Evolutionary conservation across 1,140 invertebrate species (phyloP), one percentile per base, ranked within the genome.

Genomic region (Hesperophylax magnus): DNA sequence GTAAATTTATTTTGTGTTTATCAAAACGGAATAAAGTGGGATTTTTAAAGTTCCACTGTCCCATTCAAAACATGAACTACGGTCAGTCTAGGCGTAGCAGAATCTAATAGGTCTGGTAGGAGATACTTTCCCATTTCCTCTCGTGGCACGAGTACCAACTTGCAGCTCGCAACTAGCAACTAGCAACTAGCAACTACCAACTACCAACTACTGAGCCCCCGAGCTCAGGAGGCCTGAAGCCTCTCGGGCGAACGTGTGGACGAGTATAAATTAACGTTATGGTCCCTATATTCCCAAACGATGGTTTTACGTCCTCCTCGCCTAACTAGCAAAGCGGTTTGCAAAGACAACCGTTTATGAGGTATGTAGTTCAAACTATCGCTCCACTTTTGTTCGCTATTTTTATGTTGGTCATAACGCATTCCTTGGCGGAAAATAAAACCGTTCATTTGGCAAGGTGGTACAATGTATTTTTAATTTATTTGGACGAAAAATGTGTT

Each of bases 191-290:
- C 31, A 22, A 24, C 31, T 67, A n/a, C 8, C 31, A 22, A 24
- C 31, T 67, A n/a, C 8, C 63, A 14, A 67, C 34, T 67, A 18
- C 31, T n/a, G 34, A 24, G 20, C 3, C 18, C 65, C 53, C 18
- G 39, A 54, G 22, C 8, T 22, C 34, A 34, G 6, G 69, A 72
- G 39, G 47, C 20, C 69, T 47, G 3, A 69, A 67, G 52, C 65
- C 65, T 18, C 63, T 20, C 24, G 31, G 20, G 17, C 65, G 65
- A 69, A 56, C 47, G 71, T 27, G 71, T 54, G 71, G 52, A 54
- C 47, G 72, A 60, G 72, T 76, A 60, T 76, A 76, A 76, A 76
- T 76, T 76, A 76, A 76, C 14, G 72, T 76, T 76, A 76, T 61
- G 56, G 72, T 76, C 72, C 18, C 72, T 20, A 61, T 76, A 76